phyloP scores from a whole-genome alignment of 2,797 vertebrate genomes.

The Meda fulgida region DNA sequence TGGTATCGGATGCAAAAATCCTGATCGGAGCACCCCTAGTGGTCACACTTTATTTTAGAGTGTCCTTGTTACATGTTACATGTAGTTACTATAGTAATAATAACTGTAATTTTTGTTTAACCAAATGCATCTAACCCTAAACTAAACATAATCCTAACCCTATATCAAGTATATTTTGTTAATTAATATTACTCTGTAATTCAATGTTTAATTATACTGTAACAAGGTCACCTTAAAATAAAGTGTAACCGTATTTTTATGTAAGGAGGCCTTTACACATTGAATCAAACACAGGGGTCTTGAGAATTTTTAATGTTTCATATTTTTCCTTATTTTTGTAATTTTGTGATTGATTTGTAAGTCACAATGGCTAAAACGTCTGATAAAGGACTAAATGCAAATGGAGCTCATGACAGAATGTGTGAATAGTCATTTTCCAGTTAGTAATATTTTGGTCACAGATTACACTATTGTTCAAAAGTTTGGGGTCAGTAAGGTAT shows the following conservation, averaged over 20 bases:
- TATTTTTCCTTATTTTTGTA: slow-evolving; percentile 1
- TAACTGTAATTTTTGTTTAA: neutral
- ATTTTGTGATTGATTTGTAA: neutral
- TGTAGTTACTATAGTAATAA: neutral
- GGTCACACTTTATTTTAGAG: neutral
- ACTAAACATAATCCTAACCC: neutral
- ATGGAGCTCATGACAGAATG: neutral
- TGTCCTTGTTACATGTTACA: neutral
- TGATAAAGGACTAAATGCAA: neutral
- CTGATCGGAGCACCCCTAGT: too few relatives aligned
- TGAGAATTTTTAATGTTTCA: neutral
- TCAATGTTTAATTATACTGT: neutral
- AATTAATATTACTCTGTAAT: neutral
- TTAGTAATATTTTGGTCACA: neutral
- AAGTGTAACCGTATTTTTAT: neutral
- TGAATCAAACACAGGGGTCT: neutral
- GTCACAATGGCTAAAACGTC: too few relatives aligned
- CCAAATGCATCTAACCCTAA: neutral
- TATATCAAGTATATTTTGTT: neutral
- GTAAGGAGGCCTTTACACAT: neutral
- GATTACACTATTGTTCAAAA: neutral
- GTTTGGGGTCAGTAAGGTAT: neutral
- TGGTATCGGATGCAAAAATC: too few relatives aligned
- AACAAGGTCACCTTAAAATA: neutral
- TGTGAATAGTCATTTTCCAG: neutral